Percentiles rank a stretch among this genome's conserved stretches.
Conservation (phyloP, 2,113 vertebrate genomes). For the Columba livia region DNA sequence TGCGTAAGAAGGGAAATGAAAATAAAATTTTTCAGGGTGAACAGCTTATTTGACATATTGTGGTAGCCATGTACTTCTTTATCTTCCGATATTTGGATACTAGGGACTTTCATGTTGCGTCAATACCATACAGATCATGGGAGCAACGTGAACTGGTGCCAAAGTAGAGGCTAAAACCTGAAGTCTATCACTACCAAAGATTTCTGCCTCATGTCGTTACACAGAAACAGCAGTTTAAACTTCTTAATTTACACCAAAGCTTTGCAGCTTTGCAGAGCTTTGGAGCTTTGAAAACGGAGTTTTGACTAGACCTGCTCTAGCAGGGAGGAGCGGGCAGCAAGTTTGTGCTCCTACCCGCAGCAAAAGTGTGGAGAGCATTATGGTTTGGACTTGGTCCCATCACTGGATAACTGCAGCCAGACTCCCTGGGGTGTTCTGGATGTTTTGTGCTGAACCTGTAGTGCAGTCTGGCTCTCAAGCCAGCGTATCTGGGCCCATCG, state of each 20-base stretch:
- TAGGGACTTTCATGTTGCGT: background rate
- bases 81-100: background rate
- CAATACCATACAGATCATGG: background rate
- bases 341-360: background rate
- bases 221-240: background rate
- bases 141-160: background rate
- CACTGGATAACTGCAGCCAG: conserved; percentile 25
- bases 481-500: background rate
- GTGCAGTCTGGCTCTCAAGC: conserved; percentile 5
- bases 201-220: background rate
- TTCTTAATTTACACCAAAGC: background rate
- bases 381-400: background rate
- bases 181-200: background rate
- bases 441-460: conserved; percentile 36
- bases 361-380: conserved; percentile 56
- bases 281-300: background rate
- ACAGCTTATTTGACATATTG: background rate
- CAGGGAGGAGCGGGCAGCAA: background rate
- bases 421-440: conserved; percentile 54
- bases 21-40: background rate
- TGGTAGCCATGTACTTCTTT: background rate
- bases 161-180: background rate
- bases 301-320: background rate
- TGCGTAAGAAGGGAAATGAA: background rate
- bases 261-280: background rate